These are phyloP conservation scores for Microcebus griseorufus DNA, from an alignment of 2,113 vertebrate genomes.

Conservation along the genomic window DNA sequence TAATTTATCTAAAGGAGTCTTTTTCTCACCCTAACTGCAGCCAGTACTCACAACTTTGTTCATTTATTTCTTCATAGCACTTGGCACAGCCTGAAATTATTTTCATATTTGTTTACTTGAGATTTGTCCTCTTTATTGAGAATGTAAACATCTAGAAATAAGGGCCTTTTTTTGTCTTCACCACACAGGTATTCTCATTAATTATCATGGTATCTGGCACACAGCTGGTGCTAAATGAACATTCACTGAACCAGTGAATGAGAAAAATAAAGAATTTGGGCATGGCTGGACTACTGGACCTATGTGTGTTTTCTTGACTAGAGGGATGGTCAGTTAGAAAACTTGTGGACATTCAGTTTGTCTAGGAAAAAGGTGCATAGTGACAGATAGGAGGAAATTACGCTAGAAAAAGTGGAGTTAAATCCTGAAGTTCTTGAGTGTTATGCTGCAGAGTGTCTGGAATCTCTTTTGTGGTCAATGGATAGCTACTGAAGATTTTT, in stretches of 20 bases:
- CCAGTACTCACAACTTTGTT: not conserved
- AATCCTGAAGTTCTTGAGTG: not conserved
- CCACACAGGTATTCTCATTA: not conserved
- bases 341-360: not conserved
- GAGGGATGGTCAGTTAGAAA: not conserved
- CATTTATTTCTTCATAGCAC: not conserved
- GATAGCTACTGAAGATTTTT: not conserved
- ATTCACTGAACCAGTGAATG: not conserved
- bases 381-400: not conserved
- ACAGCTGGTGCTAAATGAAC: not conserved
- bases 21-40: not conserved
- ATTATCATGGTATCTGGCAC: not conserved
- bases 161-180: not conserved
- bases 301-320: not conserved
- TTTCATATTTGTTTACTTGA: not conserved
- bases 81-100: not conserved
- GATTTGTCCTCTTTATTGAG: not conserved
- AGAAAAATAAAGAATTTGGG: not conserved
- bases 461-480: not conserved
- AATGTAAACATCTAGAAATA: not conserved
- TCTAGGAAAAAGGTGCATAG: not conserved
- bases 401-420: not conserved
- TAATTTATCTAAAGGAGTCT: not conserved
- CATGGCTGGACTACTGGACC: not conserved
- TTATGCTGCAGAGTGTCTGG: not conserved